Evolutionary conservation across 2,888 invertebrate genomes (phyloP), one percentile per base, ranked within the genome.

Genomic region (Rhamnusium bicolor): DNA sequence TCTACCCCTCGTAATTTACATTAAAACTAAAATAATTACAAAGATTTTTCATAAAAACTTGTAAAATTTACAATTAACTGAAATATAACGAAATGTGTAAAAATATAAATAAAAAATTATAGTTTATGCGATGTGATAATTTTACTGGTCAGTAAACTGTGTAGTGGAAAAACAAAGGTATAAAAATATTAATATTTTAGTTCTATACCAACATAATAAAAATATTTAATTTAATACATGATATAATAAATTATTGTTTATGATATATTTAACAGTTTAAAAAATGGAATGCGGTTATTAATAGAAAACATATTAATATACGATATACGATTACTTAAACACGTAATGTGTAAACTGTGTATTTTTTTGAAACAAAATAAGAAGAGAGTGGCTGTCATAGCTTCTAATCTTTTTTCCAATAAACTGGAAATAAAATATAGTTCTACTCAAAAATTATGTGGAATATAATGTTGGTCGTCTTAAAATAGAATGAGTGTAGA

Each of bases 401-500:
- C 27, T 54, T n/a, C 24, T 24, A 24, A 54, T 54, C 19, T 21
- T 27, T 24, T 54, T 12, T 24, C 54, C 21, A 54, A 54, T 21
- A 14, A 54, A 21, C n/a, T 40, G 40, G 40, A 40, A 40, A 40
- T 40, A 40, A 54, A 54, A 24, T 24, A 12, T 4, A 24, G n/a
- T n/a, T n/a, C 21, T 27, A 16, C 16, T 58, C 16, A 29, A 58
- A 58, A 58, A 58, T 58, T 58, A 58, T 58, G 32, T 14, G 32
- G 56, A 21, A 21, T 58, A 58, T 18, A 32, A 58, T 32, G n/a
- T 32, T 32, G 18, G 27, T 18, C 16, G 27, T 7, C 58, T 58
- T 58, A 58, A 58, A 58, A 40, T 58, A 58, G 58, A 58, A 58
- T 32, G 58, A 7, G 58, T n/a, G 21, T 58, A 32, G 29, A 58